Conservation (phyloP, 1,140 invertebrate species). For the Idris sp. region DNA sequence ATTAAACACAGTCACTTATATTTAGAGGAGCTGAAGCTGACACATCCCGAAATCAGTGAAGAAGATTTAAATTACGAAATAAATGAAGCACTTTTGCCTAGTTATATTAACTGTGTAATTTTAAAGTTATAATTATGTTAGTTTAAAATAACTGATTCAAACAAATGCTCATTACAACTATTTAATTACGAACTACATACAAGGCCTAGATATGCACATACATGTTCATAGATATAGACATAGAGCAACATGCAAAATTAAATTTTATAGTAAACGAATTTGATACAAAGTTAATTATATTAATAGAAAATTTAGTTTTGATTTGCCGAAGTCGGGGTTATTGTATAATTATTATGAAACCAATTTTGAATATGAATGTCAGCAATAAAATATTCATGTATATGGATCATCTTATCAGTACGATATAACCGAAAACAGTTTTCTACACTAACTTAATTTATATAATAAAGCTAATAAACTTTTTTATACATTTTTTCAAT, state of each 20-base stretch:
- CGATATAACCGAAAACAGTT: no score
- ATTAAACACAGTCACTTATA: slow-evolving; percentile 4
- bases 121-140: background rate
- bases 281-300: slow-evolving; percentile 29
- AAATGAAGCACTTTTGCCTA: background rate
- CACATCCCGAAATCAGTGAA: background rate
- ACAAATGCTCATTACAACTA: slow-evolving; percentile 19
- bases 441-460: no score
- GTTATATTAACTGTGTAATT: slow-evolving; percentile 1
- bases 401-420: no score
- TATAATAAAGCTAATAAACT: no score
- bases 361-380: no score
- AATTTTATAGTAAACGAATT: slow-evolving; percentile 6
- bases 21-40: slow-evolving; percentile 1
- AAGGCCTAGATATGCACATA: slow-evolving; percentile 56
- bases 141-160: slow-evolving; percentile 13
- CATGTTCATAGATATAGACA: slow-evolving; percentile 46
- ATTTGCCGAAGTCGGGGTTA: slow-evolving; percentile 4
- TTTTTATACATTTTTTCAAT: no score
- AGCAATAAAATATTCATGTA: no score
- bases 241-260: slow-evolving; percentile 55
- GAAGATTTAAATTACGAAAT: slow-evolving; percentile 10
- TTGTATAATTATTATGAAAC: background rate
- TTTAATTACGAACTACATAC: slow-evolving; percentile 38
- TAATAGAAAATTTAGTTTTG: slow-evolving; percentile 26